Evolutionary conservation across 2,888 invertebrate genomes (phyloP), one percentile per base, ranked within the genome.

Genomic region (Selenia dentaria): DNA sequence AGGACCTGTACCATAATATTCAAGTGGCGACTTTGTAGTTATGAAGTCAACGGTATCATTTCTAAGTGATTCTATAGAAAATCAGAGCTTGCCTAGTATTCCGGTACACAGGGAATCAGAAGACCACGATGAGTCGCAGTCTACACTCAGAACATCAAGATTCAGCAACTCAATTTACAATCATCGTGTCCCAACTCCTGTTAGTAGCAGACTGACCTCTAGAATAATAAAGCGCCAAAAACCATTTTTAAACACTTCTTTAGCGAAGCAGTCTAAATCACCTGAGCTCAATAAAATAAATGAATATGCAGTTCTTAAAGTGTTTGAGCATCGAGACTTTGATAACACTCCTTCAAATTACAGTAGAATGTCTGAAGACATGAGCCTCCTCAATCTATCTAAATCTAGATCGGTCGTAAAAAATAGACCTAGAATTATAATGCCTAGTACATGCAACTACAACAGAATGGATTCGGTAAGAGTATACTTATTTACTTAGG

Each of bases 31-130:
- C n/a, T n/a, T n/a, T n/a, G n/a, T n/a, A n/a, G n/a, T n/a, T n/a
- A 56, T 59, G 59, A 59, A 52, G 51, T 59, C 59, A 56, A 52
- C 52, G 8, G 39, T 27, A 9, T 59, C 58, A 8, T 12, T 41
- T 33, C 29, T 40, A 20, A 67, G 71, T 8, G 71, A 79, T 38
- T 76, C 79, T 8, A 74, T 78, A 35, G 78, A 78, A 43, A 68
- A 72, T 47, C 57, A 64, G 33, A 67, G 66, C 46, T 59, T 79
- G 41, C 76, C 77, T 3, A 72, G 62, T 37, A 50, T 67, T 31
- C 73, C 78, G 16, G 24, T 46, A 4, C 31, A 38, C 20, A 55
- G 50, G 34, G 49, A 50, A 39, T 39, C 18, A n/a, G 25, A 26
- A 14, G 35, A 45, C n/a, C 10, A 1, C 2, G 6, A 10, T 10